Percentiles rank a stretch among this genome's conserved stretches.
Evolutionary conservation across 2,113 vertebrate genomes (phyloP).

Genomic region (Scolopax mira): DNA sequence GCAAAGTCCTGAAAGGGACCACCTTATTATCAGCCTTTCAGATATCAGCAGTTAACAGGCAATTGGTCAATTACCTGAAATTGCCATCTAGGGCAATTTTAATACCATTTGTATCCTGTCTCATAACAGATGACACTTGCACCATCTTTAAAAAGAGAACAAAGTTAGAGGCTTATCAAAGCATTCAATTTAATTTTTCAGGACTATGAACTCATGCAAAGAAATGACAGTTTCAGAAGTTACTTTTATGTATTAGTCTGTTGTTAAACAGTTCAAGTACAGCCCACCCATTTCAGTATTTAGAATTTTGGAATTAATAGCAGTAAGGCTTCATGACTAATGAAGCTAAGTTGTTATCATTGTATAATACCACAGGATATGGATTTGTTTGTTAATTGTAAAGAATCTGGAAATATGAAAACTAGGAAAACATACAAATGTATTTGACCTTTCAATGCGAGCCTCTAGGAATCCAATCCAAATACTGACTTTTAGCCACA

Average conservation of each 20-base stretch:
- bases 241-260: not conserved
- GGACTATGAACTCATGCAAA: not conserved
- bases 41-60: not conserved
- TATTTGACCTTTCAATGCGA: slow-evolving; percentile 59
- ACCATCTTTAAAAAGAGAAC: not conserved
- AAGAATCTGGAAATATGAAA: slow-evolving; percentile 52
- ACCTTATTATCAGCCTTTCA: not conserved
- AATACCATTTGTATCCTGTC: not conserved
- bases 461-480: slow-evolving; percentile 59
- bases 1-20: not conserved
- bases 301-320: not conserved
- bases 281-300: slow-evolving; percentile 41
- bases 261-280: not conserved
- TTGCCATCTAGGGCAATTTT: not conserved
- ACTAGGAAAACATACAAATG: slow-evolving; percentile 50
- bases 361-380: slow-evolving; percentile 18
- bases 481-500: slow-evolving; percentile 54
- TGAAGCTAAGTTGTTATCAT: slow-evolving; percentile 16
- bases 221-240: not conserved
- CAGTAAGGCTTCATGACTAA: slow-evolving; percentile 4
- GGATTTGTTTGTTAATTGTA: slow-evolving; percentile 54
- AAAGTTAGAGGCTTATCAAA: not conserved
- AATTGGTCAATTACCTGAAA: not conserved
- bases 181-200: not conserved
- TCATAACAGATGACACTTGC: not conserved